Conservation (phyloP, 2,797 vertebrate species). For the Cossypha polioptera region DNA sequence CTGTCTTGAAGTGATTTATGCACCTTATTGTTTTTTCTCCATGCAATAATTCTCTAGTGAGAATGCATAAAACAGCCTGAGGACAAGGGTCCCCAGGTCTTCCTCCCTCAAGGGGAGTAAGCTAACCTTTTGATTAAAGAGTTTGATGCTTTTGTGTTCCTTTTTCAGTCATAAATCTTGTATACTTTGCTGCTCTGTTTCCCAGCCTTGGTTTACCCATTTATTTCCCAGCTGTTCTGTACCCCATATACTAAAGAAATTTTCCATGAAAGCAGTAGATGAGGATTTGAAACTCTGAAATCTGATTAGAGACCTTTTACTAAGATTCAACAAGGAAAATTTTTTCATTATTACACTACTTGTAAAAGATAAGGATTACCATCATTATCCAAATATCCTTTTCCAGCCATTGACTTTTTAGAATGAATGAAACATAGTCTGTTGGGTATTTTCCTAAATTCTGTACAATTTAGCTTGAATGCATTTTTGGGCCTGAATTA, state of each 20-base stretch:
- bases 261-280: not conserved
- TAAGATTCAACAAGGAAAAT: not conserved
- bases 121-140: not conserved
- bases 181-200: not conserved
- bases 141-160: not conserved
- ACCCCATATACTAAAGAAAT: not conserved
- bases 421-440: not conserved
- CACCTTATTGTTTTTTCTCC: not conserved
- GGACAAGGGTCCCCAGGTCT: not conserved
- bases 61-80: not conserved
- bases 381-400: not conserved
- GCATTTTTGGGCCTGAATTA: not conserved
- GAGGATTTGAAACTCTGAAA: not conserved
- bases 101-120: not conserved
- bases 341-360: not conserved
- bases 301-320: not conserved
- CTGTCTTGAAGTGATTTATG: not conserved
- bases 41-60: not conserved
- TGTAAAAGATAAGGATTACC: not conserved
- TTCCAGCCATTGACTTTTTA: not conserved
- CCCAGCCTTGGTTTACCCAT: not conserved
- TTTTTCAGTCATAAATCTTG: not conserved
- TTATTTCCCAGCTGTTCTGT: not conserved
- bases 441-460: not conserved
- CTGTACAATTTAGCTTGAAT: not conserved